phyloP scores from a whole-genome alignment of 2,888 invertebrate genomes.

The Pelosia muscerda region DNA sequence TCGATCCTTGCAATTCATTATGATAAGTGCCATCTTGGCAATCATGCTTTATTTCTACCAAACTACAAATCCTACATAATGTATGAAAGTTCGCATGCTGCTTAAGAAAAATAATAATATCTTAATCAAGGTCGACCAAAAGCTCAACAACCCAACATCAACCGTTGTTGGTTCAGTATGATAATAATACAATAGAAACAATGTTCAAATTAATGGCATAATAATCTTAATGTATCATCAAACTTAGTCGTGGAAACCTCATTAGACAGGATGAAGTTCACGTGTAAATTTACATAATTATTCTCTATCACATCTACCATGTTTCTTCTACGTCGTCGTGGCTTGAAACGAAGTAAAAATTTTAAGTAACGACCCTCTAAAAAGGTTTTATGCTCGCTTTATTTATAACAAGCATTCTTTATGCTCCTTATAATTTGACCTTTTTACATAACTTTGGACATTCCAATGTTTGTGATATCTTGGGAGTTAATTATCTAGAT shows the following conservation, averaged over 20 bases:
- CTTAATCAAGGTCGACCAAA: no score
- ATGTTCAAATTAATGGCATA: conserved; percentile 25
- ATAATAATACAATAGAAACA: conserved; percentile 2
- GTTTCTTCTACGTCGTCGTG: conserved; percentile 53
- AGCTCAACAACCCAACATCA: conserved; percentile 1
- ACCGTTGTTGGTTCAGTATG: background rate
- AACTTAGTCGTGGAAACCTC: conserved; percentile 8
- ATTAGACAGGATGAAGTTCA: conserved; percentile 20
- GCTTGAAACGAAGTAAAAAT: conserved; percentile 53
- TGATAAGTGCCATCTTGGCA: background rate
- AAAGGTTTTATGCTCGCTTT: conserved; percentile 63
- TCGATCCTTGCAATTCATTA: background rate
- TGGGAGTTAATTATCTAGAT: background rate
- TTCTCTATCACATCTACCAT: conserved; percentile 40
- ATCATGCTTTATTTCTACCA: background rate
- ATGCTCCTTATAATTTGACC: conserved; percentile 62
- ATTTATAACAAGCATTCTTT: conserved; percentile 64
- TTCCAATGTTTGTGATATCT: conserved; percentile 36
- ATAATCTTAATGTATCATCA: conserved; percentile 7
- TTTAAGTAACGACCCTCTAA: conserved; percentile 42
- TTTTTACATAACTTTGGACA: conserved; percentile 48
- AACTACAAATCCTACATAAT: background rate
- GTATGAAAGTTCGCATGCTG: background rate
- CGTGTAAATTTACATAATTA: conserved; percentile 24
- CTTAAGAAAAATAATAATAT: no score